Conservation (phyloP, 2,113 vertebrate species). For the Oryzias javanicus region DNA sequence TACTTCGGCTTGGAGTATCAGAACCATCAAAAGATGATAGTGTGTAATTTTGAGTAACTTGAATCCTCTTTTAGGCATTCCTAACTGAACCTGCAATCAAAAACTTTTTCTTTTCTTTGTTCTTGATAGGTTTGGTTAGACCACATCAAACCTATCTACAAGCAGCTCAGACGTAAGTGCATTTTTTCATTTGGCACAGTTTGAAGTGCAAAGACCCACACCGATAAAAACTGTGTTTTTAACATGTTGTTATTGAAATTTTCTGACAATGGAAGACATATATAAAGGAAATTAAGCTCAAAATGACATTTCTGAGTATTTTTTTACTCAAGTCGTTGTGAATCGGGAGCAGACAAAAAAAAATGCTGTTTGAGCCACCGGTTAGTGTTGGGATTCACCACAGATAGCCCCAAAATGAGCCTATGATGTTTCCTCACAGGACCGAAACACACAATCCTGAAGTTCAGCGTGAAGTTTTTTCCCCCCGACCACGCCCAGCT, state of each 20-base stretch:
- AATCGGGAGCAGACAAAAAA: no score
- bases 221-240: no score
- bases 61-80: neutral
- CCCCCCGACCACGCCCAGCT: slow-evolving; percentile 94
- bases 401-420: neutral
- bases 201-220: neutral
- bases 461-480: slow-evolving; percentile 98
- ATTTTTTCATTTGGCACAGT: neutral
- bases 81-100: neutral
- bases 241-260: no score
- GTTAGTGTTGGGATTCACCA: no score
- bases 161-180: slow-evolving; percentile 93
- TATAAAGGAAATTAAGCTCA: no score
- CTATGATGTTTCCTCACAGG: slow-evolving; percentile 68
- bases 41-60: slow-evolving; percentile 61
- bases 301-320: no score
- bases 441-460: slow-evolving; percentile 88
- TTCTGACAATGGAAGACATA: no score
- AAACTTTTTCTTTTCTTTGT: neutral
- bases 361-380: no score
- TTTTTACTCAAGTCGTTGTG: no score
- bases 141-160: slow-evolving; percentile 93
- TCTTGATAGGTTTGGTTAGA: slow-evolving; percentile 91
- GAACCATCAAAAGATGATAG: slow-evolving; percentile 93
- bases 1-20: slow-evolving; percentile 97